Base-by-base conservation (phyloP, 2,797 vertebrate genomes). In the Ptychobarbus kaznakovi region DNA sequence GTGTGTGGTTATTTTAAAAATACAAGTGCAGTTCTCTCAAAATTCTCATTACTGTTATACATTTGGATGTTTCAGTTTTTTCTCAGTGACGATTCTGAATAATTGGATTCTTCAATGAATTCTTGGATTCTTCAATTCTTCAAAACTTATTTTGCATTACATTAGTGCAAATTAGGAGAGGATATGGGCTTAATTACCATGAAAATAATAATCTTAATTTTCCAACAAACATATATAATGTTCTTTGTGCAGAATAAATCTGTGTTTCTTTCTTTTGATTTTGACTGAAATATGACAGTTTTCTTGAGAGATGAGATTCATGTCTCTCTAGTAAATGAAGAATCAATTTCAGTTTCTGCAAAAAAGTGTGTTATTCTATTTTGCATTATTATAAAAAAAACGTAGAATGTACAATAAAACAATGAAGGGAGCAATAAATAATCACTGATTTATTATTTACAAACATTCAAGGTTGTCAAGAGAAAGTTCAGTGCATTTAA, bases 371-470 rank as follows among this genome's bases (percentile, higher is more conserved):
- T 46, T 46, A 56, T 56, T 58, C 8, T n/a, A 22, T 9, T n/a
- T 22, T n/a, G 53, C 8, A 58, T 58, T 22, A 58, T n/a, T n/a
- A 22, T n/a, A n/a, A 6, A 56, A 42, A 20, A 56, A 32, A 15
- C 13, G 63, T 65, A 28, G 38, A 63, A 79, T 32, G 16, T 6
- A 32, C 6, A 53, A 42, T 46, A 46, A 6, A 44, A 32, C 10
- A 80, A 32, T 35, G 5, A 76, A 9, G 20, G 4, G 70, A 56
- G 22, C 5, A 7, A 51, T 46, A 28, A 35, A 73, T 16, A n/a
- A 82, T 53, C 46, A 38, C 12, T 70, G 22, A 58, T 46, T 63
- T 53, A 82, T 42, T 81, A 44, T 66, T 76, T 76, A 49, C 7
- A 16, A 20, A 4, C 49, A 56, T 44, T 44, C 22, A 1, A 44